Evolutionary conservation across 2,888 invertebrate species (phyloP), one percentile per base, ranked within the genome.

Genomic region (Cryptophagus acutangulus): DNA sequence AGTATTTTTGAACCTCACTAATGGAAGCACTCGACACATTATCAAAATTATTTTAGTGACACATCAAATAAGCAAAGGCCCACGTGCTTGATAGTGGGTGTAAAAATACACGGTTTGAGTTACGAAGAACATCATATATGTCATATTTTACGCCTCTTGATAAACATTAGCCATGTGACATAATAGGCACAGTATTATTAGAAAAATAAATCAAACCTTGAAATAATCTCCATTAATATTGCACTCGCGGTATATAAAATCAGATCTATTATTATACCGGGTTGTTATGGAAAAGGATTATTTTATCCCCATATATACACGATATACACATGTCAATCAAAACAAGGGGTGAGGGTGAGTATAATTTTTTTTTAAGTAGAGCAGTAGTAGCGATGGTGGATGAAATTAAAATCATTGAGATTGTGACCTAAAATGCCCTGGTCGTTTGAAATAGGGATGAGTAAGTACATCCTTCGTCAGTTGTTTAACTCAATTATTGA

Each of bases 401-500:
- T n/a, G n/a, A n/a, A n/a, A n/a, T n/a, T n/a, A n/a, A n/a, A n/a
- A n/a, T n/a, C n/a, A n/a, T n/a, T n/a, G n/a, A n/a, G n/a, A 20
- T 20, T 20, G 24, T 20, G 24, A 8, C 24, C 24, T 20, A 20
- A 8, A n/a, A 20, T 8, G n/a, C 55, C n/a, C n/a, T n/a, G n/a
- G n/a, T n/a, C 49, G 51, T 40, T 54, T 54, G 54, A 54, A 55
- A 50, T 46, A 45, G 41, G 57, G 62, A 61, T 63, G 63, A 58
- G 51, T 62, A 61, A 65, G 63, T 59, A 65, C 62, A 63, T 63
- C 63, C 64, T 67, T 66, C 65, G 64, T 62, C 66, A 67, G 69
- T 68, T 67, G 67, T 66, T 68, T 66, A 68, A 69, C 67, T 69
- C 66, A 69, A 70, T 70, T 70, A 70, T 70, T 68, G 70, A 70